phyloP scores from a whole-genome alignment of 2,113 vertebrate genomes.

The Anoplopoma fimbria region DNA sequence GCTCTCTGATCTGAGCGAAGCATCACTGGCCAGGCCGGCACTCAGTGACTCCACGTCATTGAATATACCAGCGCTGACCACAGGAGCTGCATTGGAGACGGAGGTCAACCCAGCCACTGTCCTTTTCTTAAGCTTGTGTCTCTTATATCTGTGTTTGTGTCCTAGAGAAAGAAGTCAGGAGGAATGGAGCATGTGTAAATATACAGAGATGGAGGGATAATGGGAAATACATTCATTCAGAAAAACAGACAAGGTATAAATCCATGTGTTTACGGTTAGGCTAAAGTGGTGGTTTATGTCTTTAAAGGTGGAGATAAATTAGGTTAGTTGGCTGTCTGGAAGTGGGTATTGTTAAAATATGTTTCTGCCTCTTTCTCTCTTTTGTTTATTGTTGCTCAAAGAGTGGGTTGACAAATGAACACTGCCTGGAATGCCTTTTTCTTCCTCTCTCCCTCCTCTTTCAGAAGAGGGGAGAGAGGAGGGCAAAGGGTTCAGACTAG shows the following conservation, averaged over 20 bases:
- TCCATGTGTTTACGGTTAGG: conserved; percentile 26
- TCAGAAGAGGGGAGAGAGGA: conserved; percentile 49
- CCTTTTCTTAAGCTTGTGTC: conserved; percentile 79
- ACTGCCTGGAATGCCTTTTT: conserved; percentile 57
- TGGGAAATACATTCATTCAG: conserved; percentile 26
- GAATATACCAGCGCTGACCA: conserved; percentile 70
- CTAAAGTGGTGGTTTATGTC: conserved; percentile 13
- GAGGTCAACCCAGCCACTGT: conserved; percentile 39
- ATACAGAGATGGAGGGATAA: conserved; percentile 38
- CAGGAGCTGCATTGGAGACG: conserved; percentile 37
- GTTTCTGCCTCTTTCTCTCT: conserved; percentile 28
- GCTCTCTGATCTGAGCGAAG: conserved; percentile 71
- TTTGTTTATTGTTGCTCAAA: conserved; percentile 69
- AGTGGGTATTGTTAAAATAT: conserved; percentile 50
- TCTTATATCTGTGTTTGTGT: conserved; percentile 84
- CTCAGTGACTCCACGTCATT: conserved; percentile 85
- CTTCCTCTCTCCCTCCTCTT: conserved; percentile 28
- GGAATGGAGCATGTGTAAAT: conserved; percentile 42
- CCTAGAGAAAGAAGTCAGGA: conserved; percentile 79
- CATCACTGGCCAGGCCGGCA: conserved; percentile 75
- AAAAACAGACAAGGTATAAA: conserved; percentile 25
- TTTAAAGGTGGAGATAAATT: conserved; percentile 33
- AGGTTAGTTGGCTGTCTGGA: conserved; percentile 13
- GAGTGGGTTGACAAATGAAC: conserved; percentile 68
- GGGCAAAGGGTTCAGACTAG: conserved; percentile 78